Evolutionary conservation across 1,140 invertebrate genomes (phyloP), one percentile per base, ranked within the genome.

Genomic region (Sitodiplosis mosellana): DNA sequence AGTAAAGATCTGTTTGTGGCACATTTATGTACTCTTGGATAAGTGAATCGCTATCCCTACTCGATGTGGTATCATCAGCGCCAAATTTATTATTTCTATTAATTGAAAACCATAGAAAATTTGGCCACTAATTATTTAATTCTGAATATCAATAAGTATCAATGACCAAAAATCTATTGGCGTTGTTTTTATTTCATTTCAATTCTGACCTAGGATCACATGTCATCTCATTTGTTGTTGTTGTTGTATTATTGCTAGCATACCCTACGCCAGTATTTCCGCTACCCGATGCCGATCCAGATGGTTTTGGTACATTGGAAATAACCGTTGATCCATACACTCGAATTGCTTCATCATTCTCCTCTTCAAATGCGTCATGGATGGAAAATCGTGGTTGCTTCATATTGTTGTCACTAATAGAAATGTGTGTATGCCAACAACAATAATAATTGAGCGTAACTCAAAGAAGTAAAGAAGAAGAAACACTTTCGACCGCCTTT

Each of bases 281-380:
- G 10, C 4, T 27, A 5, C 27, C 27, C n/a, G n/a, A n/a, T n/a
- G 10, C 27, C 10, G 27, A n/a, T n/a, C 27, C 10, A 49, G 69
- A 67, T 53, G 69, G 66, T 56, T 71, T 65, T 57, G 69, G 69
- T 52, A 69, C 63, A 49, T 64, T 68, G 27, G 63, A 63, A 54
- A 64, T 76, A 46, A 73, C 77, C 48, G 78, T 81, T 33, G 80
- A 72, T 19, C 81, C 80, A 63, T 83, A 83, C 8, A 81, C 77
- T 58, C 78, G 76, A 52, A 83, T 81, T 44, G 78, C 77, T 63
- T 83, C 80, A 59, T 83, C 81, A 46, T 78, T 78, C 56, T 83
- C 81, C 59, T 83, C 81, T 61, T 84, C 81, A 59, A 85, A 85
- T 11, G 82, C 82, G 63, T 84, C 81, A 61, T 84, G 81, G 53